Base-by-base conservation (phyloP, 2,888 invertebrate species). In the Apocheima hispidaria region DNA sequence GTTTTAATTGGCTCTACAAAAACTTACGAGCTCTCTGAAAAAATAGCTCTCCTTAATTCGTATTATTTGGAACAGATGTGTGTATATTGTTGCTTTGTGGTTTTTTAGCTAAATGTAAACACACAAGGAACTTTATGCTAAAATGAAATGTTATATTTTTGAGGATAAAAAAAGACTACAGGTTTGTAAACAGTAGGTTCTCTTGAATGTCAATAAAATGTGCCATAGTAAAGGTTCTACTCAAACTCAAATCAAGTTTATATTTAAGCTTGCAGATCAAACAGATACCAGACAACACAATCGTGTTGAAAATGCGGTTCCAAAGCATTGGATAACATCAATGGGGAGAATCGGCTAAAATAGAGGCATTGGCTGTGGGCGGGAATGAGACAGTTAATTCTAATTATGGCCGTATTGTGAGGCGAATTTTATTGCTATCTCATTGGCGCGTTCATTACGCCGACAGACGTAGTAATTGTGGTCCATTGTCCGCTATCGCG, bases 321-420 rank as follows among this genome's bases (percentile, higher is more conserved):
- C 48, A 26, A 6, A 40, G 69, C 65, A 77, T 77, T 85, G 82
- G 79, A 70, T 71, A 85, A 70, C 74, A 70, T 87, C 86, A 83
- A 84, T 84, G 62, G 72, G 68, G 68, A 63, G 73, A 69, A 71
- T 71, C 64, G 73, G 74, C 71, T 75, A 78, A 81, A 86, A 85
- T 83, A 79, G 77, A 80, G 79, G 81, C 78, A 82, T 86, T 82
- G 83, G 86, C 86, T 87, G 91, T 91, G 87, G 90, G 90, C 74
- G 87, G 83, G 84, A 84, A 86, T 79, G 89, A 89, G 86, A 91
- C 88, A 88, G 91, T 92, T 92, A 90, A 92, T 92, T 90, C 88
- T 91, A 92, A 92, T 92, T 90, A 91, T 83, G 82, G 77, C 77
- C 75, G 85, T 86, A 91, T 92, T 92, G 92, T 92, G 82, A 77